phyloP scores from a whole-genome alignment of 2,888 invertebrate species.

The Endotricha flammealis region DNA sequence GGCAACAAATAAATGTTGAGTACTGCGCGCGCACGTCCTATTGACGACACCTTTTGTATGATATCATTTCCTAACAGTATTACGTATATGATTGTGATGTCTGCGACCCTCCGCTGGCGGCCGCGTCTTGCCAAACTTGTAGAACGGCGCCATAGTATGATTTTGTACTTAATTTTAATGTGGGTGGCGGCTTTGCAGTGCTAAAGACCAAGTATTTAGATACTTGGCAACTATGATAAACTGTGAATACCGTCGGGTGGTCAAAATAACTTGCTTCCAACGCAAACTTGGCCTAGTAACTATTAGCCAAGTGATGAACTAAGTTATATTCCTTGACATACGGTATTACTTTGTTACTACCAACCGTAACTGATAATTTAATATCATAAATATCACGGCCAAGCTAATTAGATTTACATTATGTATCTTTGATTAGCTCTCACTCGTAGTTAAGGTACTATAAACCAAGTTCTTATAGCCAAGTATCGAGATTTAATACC shows the following conservation, averaged over 20 bases:
- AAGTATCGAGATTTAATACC: constrained; percentile 69
- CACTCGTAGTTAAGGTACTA: constrained; percentile 13
- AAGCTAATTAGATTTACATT: no score
- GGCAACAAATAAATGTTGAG: no score
- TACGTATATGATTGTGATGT: constrained; percentile 67
- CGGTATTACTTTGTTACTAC: no score
- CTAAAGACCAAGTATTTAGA: background rate
- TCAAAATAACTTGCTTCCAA: no score
- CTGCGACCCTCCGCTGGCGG: constrained; percentile 42
- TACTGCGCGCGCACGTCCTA: constrained; percentile 31
- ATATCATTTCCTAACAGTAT: constrained; percentile 66
- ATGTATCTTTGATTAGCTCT: no score
- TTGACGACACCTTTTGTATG: constrained; percentile 67
- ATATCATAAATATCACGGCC: no score
- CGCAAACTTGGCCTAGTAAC: no score
- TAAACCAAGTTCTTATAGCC: constrained; percentile 66
- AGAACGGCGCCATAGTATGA: constrained; percentile 22
- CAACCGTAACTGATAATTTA: no score
- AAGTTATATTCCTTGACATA: no score
- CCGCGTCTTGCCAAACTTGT: constrained; percentile 63
- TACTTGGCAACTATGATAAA: no score
- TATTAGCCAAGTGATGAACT: no score
- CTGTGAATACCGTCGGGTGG: no score
- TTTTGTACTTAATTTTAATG: constrained; percentile 23
- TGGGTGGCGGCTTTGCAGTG: background rate